Evolutionary conservation across 2,113 vertebrate genomes (phyloP).

Genomic region (Sitta europaea): DNA sequence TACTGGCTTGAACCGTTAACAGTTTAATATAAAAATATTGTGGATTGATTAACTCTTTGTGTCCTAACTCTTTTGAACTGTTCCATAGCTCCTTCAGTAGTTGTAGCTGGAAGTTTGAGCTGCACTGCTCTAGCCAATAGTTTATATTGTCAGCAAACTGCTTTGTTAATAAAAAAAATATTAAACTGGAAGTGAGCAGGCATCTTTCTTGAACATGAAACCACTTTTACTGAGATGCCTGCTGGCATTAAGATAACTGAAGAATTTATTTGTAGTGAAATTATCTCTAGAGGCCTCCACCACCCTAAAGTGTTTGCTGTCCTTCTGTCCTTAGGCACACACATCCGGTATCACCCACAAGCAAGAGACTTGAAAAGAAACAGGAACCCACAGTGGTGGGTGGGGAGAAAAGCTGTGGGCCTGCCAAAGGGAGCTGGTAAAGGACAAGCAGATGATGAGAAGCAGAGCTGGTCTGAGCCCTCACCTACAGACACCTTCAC

Average conservation of each 20-base stretch:
- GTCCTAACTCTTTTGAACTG: background rate
- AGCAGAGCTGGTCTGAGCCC: background rate
- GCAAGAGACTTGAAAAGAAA: background rate
- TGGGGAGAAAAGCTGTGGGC: background rate
- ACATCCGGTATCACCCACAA: background rate
- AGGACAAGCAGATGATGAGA: fast-evolving
- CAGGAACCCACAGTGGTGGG: fast-evolving
- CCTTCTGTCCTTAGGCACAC: background rate
- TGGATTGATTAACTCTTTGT: background rate
- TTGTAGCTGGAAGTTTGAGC: background rate
- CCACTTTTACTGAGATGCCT: background rate
- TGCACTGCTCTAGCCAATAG: background rate
- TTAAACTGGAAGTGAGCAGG: background rate
- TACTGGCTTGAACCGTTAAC: background rate
- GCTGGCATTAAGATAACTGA: background rate
- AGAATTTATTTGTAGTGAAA: background rate
- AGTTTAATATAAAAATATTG: background rate
- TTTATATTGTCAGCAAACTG: background rate
- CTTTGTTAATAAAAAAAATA: background rate
- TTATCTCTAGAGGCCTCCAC: background rate
- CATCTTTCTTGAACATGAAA: background rate
- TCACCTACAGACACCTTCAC: fast-evolving
- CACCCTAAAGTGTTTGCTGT: background rate
- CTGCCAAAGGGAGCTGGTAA: background rate
- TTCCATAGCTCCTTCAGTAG: background rate